These are phyloP conservation scores for Pygocentrus nattereri DNA, from an alignment of 2,797 vertebrate genomes.

Conservation along the genomic window DNA sequence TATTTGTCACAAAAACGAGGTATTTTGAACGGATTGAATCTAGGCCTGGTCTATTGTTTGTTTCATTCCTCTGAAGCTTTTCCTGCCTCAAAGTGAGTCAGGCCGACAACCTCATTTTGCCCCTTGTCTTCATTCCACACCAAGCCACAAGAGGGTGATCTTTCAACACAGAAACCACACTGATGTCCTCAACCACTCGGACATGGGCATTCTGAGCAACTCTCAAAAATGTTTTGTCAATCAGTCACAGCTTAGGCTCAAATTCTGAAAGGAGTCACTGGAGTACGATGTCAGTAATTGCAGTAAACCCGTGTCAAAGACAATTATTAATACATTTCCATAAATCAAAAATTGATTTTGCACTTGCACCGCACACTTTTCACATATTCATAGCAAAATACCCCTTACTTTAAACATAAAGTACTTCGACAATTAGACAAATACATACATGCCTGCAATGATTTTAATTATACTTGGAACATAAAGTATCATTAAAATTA, in stretches of 20 bases:
- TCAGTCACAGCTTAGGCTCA: neutral
- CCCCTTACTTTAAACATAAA: too few relatives aligned
- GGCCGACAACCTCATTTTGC: constrained; percentile 39
- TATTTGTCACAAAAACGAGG: constrained; percentile 16
- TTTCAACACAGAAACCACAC: constrained; percentile 53
- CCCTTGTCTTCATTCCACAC: constrained; percentile 47
- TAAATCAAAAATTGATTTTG: too few relatives aligned
- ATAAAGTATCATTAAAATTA: neutral
- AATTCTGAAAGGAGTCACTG: neutral
- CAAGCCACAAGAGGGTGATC: constrained; percentile 65
- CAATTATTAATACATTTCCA: neutral
- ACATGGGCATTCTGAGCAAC: constrained; percentile 17
- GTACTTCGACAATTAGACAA: too few relatives aligned
- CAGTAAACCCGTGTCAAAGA: neutral
- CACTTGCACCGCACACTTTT: too few relatives aligned
- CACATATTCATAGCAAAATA: too few relatives aligned
- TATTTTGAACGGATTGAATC: constrained; percentile 8
- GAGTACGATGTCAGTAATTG: neutral
- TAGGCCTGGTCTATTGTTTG: neutral
- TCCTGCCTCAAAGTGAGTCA: neutral
- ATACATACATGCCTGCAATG: too few relatives aligned
- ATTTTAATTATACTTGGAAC: too few relatives aligned
- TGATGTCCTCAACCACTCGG: constrained; percentile 27
- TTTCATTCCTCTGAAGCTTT: neutral
- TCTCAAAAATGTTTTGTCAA: constrained; percentile 32